Conservation (phyloP, 2,113 vertebrate genomes). For the Hippocampus mohnikei region DNA sequence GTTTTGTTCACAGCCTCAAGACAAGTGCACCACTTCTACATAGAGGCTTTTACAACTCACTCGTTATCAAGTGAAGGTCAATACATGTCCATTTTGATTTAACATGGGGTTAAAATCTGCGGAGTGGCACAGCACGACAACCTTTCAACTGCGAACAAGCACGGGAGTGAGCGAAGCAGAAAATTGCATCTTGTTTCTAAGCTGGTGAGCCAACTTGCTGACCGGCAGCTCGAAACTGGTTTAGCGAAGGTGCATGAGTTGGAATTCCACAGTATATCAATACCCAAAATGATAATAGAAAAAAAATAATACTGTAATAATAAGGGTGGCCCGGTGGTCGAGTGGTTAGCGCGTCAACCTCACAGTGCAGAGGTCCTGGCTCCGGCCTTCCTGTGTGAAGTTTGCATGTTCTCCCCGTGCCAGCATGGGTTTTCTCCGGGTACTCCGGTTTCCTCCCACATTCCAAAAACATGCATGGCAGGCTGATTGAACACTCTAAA, state of each 20-base stretch:
- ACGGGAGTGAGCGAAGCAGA: conserved; percentile 32
- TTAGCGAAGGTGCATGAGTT: neutral
- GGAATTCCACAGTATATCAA: neutral
- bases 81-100: neutral
- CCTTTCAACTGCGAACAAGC: neutral
- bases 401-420: too few relatives aligned
- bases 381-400: too few relatives aligned
- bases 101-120: conserved; percentile 19
- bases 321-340: too few relatives aligned
- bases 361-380: too few relatives aligned
- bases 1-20: neutral
- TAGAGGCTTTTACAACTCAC: neutral
- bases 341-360: too few relatives aligned
- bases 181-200: conserved; percentile 33
- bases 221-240: neutral
- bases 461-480: too few relatives aligned
- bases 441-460: too few relatives aligned
- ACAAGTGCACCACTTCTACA: neutral
- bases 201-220: neutral
- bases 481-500: too few relatives aligned
- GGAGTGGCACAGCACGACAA: conserved; percentile 4
- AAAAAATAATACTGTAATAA: too few relatives aligned
- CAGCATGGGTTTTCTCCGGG: too few relatives aligned
- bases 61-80: neutral
- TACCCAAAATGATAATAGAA: neutral